These are phyloP conservation scores for Cyclopterus lumpus DNA, from an alignment of 2,797 vertebrate species.

Conservation along the genomic window DNA sequence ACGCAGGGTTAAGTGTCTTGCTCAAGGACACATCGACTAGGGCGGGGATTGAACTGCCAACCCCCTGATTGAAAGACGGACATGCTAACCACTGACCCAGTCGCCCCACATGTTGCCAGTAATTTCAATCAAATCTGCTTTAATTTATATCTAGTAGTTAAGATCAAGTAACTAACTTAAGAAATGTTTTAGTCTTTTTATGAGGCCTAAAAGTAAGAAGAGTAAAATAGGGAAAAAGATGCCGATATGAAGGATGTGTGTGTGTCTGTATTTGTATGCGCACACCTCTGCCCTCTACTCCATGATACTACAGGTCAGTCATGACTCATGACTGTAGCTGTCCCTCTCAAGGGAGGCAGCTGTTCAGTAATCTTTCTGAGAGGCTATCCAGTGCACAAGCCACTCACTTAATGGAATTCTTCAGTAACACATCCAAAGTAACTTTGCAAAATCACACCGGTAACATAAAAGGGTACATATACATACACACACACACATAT, in stretches of 20 bases:
- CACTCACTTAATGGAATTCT: constrained; percentile 77
- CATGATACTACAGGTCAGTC: constrained; percentile 64
- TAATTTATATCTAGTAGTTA: neutral
- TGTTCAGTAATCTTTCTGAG: constrained; percentile 82
- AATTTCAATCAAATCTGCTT: no score
- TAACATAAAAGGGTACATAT: constrained; percentile 40
- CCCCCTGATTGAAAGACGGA: no score
- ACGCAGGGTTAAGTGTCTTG: no score
- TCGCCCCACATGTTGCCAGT: no score
- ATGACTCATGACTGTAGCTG: constrained; percentile 64
- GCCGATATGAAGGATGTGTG: constrained; percentile 8
- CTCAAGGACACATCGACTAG: no score
- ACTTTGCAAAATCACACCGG: constrained; percentile 57
- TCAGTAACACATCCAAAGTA: constrained; percentile 71
- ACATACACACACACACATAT: no score
- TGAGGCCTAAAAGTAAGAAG: neutral
- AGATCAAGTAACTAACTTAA: neutral
- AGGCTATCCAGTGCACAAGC: constrained; percentile 67
- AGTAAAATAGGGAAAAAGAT: neutral
- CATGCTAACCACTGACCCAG: no score
- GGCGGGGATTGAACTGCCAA: no score
- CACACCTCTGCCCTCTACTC: constrained; percentile 48
- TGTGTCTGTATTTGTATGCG: constrained; percentile 28
- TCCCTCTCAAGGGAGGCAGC: constrained; percentile 69
- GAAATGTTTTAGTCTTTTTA: neutral